Base-by-base conservation (phyloP, 2,797 vertebrate genomes). In the Pteronotus mesoamericanus region DNA sequence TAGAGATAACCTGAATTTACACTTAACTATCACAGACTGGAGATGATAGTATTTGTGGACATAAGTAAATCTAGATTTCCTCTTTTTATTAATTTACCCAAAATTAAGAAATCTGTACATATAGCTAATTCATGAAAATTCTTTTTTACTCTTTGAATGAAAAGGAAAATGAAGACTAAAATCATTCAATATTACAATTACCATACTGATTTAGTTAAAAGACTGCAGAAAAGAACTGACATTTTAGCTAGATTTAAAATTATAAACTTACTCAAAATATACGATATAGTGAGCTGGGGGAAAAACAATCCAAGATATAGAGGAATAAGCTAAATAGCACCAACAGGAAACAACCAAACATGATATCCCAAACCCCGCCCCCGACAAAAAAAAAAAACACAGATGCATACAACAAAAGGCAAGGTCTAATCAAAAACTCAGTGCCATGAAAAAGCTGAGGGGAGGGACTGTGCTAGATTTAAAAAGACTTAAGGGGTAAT, bases 101-200 rank as follows among this genome's bases (percentile, higher is more conserved):
- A 95, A 75, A 66, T 64, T 48, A 84, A 86, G 34, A 80, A 91
- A 92, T 61, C 34, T 71, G 1, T 80, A 37, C 18, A 68, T 26
- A 93, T 22, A 93, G 6, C 19, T n/a, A 78, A 74, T 68, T 71
- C 57, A 80, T 10, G 44, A 95, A 91, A 94, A 59, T 6, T 92
- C 51, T 88, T 88, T 88, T 94, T 57, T 51, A 91, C 26, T 51
- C 53, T 93, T 83, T 78, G 64, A 93, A 85, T 53, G 83, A 77
- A 84, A 93, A 69, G n/a, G 18, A 82, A 72, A 29, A 94, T 48
- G 18, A 78, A 18, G 19, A 85, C 42, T 82, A 93, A 93, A 91
- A 61, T 75, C 39, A 69, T 51, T 80, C 24, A 85, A 18, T 48
- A 64, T 89, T 93, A 69, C 16, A 85, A 53, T 46, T 77, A 89